phyloP scores from a whole-genome alignment of 2,797 vertebrate genomes.

The Gila robusta region DNA sequence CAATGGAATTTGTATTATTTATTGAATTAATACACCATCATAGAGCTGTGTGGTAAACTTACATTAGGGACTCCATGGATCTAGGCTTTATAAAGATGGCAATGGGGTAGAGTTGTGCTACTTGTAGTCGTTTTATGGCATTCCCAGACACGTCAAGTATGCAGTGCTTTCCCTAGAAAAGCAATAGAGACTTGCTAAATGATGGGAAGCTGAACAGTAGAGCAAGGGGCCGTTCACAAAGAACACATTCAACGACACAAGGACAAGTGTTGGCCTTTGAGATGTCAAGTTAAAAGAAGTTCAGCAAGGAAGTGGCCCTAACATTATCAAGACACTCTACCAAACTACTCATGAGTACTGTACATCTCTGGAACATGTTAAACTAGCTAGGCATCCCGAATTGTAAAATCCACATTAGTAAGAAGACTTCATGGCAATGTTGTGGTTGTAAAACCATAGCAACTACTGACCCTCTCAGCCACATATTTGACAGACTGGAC shows the following conservation, averaged over 20 bases:
- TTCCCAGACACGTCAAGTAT: conserved; percentile 98
- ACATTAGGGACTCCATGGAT: conserved; percentile 95
- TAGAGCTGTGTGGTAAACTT: conserved; percentile 74
- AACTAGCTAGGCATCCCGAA: neutral
- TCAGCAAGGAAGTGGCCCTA: neutral
- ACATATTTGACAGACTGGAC: conserved; percentile 97
- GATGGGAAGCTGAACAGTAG: neutral
- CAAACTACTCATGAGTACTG: neutral
- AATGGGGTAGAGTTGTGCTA: conserved; percentile 97
- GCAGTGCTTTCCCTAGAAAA: conserved; percentile 94
- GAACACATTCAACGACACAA: neutral
- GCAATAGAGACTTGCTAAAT: conserved; percentile 1
- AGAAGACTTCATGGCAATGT: neutral
- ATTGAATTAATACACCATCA: neutral
- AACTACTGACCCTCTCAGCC: conserved; percentile 90
- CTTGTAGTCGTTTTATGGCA: conserved; percentile 97
- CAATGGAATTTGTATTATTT: neutral
- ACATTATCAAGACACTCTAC: neutral
- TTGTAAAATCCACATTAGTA: neutral
- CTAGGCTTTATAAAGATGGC: conserved; percentile 98
- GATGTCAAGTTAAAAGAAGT: neutral
- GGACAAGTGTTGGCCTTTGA: neutral
- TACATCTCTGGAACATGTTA: neutral
- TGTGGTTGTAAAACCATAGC: neutral
- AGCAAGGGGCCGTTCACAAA: neutral